phyloP scores from a whole-genome alignment of 2,797 vertebrate genomes.

The Dryobates pubescens region DNA sequence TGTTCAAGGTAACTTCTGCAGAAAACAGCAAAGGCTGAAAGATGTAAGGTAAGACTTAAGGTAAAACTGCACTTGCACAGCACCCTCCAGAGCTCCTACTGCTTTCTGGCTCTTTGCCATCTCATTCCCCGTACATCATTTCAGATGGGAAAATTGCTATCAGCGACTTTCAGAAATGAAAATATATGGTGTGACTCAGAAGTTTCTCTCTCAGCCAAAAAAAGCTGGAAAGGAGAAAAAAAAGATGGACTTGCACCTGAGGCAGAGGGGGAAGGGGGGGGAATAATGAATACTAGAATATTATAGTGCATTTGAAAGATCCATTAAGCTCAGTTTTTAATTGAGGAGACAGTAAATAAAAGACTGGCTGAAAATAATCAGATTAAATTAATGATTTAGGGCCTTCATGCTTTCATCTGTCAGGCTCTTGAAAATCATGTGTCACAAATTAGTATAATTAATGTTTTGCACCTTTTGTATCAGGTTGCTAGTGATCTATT shows the following conservation, averaged over 20 bases:
- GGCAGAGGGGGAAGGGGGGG: not conserved
- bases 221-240: not conserved
- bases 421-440: not conserved
- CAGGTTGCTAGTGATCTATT: not conserved
- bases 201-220: not conserved
- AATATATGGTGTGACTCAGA: constrained; percentile 41
- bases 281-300: not conserved
- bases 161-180: constrained; percentile 53
- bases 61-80: not conserved
- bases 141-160: constrained; percentile 42
- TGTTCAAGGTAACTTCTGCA: not conserved
- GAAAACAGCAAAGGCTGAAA: not conserved
- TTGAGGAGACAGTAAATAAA: constrained; percentile 12
- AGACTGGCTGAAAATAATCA: not conserved
- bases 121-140: constrained; percentile 31
- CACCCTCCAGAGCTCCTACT: not conserved
- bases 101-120: constrained; percentile 12
- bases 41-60: not conserved
- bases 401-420: not conserved
- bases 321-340: constrained; percentile 34
- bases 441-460: constrained; percentile 30
- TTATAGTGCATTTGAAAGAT: not conserved
- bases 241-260: not conserved
- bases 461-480: not conserved
- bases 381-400: constrained; percentile 29